Base-by-base conservation (phyloP, 2,888 invertebrate genomes). In the Tetramorium bicarinatum region DNA sequence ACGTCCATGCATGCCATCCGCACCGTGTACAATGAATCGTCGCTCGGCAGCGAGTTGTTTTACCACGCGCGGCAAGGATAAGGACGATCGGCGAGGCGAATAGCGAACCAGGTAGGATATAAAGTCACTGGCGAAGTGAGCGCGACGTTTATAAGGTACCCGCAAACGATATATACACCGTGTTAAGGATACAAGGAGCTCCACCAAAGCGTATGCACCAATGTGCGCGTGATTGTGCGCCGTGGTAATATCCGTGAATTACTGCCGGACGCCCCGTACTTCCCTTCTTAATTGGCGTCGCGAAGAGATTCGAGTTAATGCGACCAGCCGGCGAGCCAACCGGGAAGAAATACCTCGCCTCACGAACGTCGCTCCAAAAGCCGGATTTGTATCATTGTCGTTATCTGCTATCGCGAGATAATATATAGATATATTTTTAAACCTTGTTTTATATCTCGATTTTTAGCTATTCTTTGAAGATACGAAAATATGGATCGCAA, bases 81-180 rank as follows among this genome's bases (percentile, higher is more conserved):
- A 71, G 59, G 54, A 74, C 29, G 38, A 72, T 54, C 54, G 72
- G 72, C 62, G 82, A 66, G 44, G 64, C 69, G 29, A 61, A 83
- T 59, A 62, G 85, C 83, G 18, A 72, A 15, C 29, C 61, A 67
- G 85, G 71, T 81, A 41, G 74, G 69, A 67, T 72, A 82, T 88
- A 87, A 88, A 89, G 75, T 85, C 82, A 83, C 83, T 76, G 82
- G 74, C 75, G 76, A 64, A 85, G 83, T 71, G 54, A 86, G 52
- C 69, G 71, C 62, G 86, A 88, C 88, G 82, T 86, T 88, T 88
- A 88, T 86, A 88, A 87, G 84, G 84, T 47, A 61, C 56, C 84
- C 77, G 21, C 52, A 47, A 52, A 72, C 82, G 75, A 82, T 79
- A 80, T 80, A 87, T 82, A 62, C 69, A 75, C 75, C 75, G 59